Conservation (phyloP, 2,113 vertebrate genomes). For the Vulpes vulpes region DNA sequence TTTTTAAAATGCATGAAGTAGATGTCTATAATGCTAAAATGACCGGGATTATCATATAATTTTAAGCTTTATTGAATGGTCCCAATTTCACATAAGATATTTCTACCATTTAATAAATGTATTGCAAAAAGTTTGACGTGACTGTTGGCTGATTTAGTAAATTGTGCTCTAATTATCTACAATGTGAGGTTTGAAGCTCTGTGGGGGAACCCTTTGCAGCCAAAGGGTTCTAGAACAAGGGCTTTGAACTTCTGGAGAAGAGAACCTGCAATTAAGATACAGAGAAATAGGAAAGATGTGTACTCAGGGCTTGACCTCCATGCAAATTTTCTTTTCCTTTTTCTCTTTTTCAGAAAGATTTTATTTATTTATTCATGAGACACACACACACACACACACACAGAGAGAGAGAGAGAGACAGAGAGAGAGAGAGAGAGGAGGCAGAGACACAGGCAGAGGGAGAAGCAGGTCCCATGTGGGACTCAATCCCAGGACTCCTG, state of each 20-base stretch:
- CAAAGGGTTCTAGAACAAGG: not conserved
- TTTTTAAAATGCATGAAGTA: not conserved
- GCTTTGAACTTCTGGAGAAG: not conserved
- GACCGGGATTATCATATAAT: not conserved
- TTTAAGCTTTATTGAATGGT: not conserved
- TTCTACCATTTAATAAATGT: not conserved
- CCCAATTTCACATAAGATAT: not conserved
- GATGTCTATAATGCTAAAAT: not conserved
- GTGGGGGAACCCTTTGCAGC: rapidly evolving
- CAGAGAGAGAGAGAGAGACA: too few relatives aligned
- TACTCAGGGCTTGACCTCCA: not conserved
- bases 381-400: too few relatives aligned
- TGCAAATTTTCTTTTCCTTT: not conserved
- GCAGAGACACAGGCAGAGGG: too few relatives aligned
- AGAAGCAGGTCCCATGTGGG: too few relatives aligned
- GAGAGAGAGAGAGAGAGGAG: too few relatives aligned
- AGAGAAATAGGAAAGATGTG: not conserved
- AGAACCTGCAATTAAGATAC: not conserved
- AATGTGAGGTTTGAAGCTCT: not conserved
- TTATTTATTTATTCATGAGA: too few relatives aligned
- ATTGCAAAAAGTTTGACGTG: not conserved
- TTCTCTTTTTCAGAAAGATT: not conserved
- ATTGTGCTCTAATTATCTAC: not conserved
- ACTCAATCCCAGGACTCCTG: too few relatives aligned
- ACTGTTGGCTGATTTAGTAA: not conserved